These are phyloP conservation scores for Fulica atra DNA, from an alignment of 2,113 vertebrate genomes.

Conservation along the genomic window DNA sequence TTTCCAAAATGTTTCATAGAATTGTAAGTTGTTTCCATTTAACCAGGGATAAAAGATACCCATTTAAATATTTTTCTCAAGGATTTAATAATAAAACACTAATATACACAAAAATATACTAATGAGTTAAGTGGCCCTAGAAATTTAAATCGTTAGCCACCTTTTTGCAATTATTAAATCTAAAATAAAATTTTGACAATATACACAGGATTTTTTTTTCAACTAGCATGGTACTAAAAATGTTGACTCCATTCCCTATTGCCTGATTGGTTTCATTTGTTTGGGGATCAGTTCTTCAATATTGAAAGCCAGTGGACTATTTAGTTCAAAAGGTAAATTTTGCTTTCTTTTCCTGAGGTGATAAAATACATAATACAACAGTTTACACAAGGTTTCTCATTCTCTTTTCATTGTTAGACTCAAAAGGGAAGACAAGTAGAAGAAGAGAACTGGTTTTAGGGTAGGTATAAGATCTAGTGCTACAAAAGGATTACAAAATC, in stretches of 20 bases:
- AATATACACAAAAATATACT: accelerated
- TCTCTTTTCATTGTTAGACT: neutral
- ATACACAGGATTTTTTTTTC: neutral
- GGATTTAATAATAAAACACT: neutral
- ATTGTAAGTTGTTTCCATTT: neutral
- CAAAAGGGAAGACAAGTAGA: neutral
- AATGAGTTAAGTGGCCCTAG: neutral
- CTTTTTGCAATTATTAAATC: neutral
- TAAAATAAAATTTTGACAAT: neutral
- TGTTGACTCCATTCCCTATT: neutral
- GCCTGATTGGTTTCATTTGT: neutral
- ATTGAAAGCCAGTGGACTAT: neutral
- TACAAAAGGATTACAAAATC: neutral
- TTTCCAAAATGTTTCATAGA: neutral
- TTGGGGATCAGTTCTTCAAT: neutral
- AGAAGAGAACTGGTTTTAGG: neutral
- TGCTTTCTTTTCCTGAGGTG: neutral
- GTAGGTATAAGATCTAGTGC: neutral
- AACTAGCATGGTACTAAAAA: neutral
- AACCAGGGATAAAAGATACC: neutral
- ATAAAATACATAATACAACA: neutral
- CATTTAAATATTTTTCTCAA: neutral
- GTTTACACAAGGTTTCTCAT: neutral
- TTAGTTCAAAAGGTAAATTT: neutral
- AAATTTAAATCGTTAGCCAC: neutral